Percentiles rank a stretch among this genome's conserved stretches.
Evolutionary conservation across 2,888 invertebrate genomes (phyloP).

Genomic region (Prosopocoilus inquinatus): DNA sequence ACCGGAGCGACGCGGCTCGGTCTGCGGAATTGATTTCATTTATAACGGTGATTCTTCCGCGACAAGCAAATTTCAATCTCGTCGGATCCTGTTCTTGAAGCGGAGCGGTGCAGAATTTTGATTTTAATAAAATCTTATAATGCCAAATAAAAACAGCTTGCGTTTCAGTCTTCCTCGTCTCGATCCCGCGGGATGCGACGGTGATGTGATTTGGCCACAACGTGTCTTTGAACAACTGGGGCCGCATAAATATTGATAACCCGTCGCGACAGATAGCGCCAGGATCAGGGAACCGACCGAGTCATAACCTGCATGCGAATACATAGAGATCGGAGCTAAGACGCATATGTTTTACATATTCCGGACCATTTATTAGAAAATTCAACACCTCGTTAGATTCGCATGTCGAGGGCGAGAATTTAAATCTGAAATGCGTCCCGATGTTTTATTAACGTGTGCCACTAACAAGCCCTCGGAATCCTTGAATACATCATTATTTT

Average conservation of each 20-base stretch:
- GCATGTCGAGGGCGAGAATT: constrained; percentile 26
- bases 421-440: constrained; percentile 28
- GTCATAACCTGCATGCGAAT: constrained; percentile 34
- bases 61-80: constrained; percentile 41
- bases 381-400: constrained; percentile 30
- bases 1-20: constrained; percentile 32
- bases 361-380: constrained; percentile 25
- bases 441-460: constrained; percentile 27
- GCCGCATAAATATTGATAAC: constrained; percentile 39
- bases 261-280: constrained; percentile 31
- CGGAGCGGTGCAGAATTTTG: constrained; percentile 26
- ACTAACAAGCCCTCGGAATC: constrained; percentile 26
- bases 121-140: constrained; percentile 33
- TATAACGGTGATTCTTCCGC: constrained; percentile 36
- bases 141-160: constrained; percentile 30
- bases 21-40: constrained; percentile 44
- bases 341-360: not conserved
- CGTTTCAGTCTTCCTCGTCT: constrained; percentile 17
- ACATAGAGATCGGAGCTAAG: constrained; percentile 1
- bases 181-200: constrained; percentile 26
- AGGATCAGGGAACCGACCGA: constrained; percentile 28
- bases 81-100: constrained; percentile 17
- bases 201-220: constrained; percentile 31
- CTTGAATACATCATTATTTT: constrained; percentile 30
- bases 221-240: constrained; percentile 25